Conservation (phyloP, 2,113 vertebrate genomes). For the Noctilio leporinus region DNA sequence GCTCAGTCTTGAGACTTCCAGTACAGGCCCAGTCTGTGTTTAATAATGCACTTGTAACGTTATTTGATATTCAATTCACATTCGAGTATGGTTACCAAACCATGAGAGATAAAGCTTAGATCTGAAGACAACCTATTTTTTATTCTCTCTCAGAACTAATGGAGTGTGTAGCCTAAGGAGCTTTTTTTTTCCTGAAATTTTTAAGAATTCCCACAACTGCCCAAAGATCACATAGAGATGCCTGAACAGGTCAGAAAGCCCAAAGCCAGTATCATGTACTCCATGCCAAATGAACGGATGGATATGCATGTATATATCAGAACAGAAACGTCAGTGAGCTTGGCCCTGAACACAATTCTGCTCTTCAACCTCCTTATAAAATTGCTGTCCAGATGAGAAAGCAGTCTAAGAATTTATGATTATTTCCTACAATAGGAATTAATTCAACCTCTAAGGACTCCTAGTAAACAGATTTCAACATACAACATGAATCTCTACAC, state of each 20-base stretch:
- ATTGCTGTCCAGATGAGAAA: not conserved
- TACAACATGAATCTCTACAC: not conserved
- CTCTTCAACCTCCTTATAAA: not conserved
- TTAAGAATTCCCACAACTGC: constrained; percentile 11
- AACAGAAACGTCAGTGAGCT: not conserved
- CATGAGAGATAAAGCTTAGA: not conserved
- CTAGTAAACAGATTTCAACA: not conserved
- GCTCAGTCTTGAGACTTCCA: not conserved
- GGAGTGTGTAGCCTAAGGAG: not conserved
- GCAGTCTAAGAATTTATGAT: not conserved
- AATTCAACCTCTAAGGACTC: not conserved
- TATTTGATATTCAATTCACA: constrained; percentile 40
- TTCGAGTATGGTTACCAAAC: not conserved
- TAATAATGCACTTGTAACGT: not conserved
- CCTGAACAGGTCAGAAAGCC: not conserved
- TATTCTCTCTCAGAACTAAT: constrained; percentile 42
- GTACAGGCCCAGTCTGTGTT: not conserved
- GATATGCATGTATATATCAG: not conserved
- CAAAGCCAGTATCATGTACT: not conserved
- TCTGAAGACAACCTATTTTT: constrained; percentile 16
- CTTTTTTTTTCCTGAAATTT: constrained; percentile 20
- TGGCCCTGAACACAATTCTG: not conserved
- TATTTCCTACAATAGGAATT: not conserved
- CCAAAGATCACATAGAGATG: not conserved
- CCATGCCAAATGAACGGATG: not conserved